Conservation (phyloP, 2,888 invertebrate species). For the Cantharis nigra region DNA sequence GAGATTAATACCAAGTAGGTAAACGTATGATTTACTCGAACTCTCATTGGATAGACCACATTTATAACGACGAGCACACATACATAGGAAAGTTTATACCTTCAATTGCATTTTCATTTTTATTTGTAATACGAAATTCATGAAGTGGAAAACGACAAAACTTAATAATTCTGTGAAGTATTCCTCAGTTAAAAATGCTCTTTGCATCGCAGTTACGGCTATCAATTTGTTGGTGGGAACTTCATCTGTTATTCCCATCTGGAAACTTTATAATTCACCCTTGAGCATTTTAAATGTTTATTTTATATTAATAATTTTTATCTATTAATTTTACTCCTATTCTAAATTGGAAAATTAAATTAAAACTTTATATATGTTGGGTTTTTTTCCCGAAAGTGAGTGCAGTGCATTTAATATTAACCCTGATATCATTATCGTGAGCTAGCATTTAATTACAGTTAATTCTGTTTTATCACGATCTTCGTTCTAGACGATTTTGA, state of each 20-base stretch:
- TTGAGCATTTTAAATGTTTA: not conserved
- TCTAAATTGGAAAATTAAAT: not conserved
- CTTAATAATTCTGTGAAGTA: not conserved
- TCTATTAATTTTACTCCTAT: not conserved
- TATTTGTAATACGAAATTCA: not conserved
- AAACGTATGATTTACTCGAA: too few relatives aligned
- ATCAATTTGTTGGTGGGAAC: not conserved
- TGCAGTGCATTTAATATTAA: not conserved
- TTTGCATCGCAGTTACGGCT: not conserved
- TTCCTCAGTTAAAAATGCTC: not conserved
- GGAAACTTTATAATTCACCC: not conserved
- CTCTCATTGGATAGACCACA: not conserved
- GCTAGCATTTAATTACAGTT: too few relatives aligned
- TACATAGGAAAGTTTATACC: not conserved
- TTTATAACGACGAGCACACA: not conserved
- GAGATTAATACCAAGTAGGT: too few relatives aligned
- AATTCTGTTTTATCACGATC: too few relatives aligned
- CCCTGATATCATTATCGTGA: too few relatives aligned
- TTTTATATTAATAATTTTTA: not conserved
- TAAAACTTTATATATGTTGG: not conserved
- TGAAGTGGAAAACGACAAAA: not conserved
- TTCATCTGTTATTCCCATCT: not conserved
- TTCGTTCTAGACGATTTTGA: too few relatives aligned
- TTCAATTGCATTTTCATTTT: not conserved
- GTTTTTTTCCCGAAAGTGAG: not conserved